Evolutionary conservation across 2,888 invertebrate genomes (phyloP).

Genomic region (Orthonychiurus folsomi): DNA sequence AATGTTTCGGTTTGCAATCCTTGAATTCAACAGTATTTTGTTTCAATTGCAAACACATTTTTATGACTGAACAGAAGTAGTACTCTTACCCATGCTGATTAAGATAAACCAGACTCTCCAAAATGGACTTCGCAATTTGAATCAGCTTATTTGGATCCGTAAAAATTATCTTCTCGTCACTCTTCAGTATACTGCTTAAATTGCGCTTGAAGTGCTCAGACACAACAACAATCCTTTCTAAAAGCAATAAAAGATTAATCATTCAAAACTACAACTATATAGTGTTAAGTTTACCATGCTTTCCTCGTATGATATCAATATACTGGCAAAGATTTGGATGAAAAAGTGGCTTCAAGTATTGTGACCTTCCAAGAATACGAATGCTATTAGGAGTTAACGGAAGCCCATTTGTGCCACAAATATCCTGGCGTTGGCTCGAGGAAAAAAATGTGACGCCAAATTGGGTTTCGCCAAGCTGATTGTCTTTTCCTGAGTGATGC

Average conservation of each 20-base stretch:
- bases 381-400: conserved; percentile 95
- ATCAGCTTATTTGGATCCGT: conserved; percentile 46
- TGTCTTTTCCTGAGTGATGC: conserved; percentile 2
- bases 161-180: not conserved
- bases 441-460: conserved; percentile 92
- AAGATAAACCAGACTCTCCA: conserved; percentile 62
- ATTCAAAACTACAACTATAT: conserved; percentile 8
- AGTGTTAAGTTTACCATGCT: conserved; percentile 64
- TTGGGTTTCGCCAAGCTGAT: conserved; percentile 12
- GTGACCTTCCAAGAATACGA: conserved; percentile 81
- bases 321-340: conserved; percentile 80
- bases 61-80: too few relatives aligned
- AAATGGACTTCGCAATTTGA: conserved; percentile 62
- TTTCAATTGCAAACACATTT: too few relatives aligned
- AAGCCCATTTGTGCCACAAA: conserved; percentile 89
- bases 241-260: conserved; percentile 40
- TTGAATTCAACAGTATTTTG: too few relatives aligned
- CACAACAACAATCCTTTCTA: conserved; percentile 72
- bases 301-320: conserved; percentile 81
- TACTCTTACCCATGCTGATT: conserved; percentile 49
- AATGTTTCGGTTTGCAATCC: conserved; percentile 66
- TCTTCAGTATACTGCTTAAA: conserved; percentile 26
- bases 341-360: conserved; percentile 64
- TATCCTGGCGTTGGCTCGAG: conserved; percentile 76
- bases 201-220: conserved; percentile 60